Evolutionary conservation across 2,113 vertebrate species (phyloP).

Genomic region (Rhombomys opimus): DNA sequence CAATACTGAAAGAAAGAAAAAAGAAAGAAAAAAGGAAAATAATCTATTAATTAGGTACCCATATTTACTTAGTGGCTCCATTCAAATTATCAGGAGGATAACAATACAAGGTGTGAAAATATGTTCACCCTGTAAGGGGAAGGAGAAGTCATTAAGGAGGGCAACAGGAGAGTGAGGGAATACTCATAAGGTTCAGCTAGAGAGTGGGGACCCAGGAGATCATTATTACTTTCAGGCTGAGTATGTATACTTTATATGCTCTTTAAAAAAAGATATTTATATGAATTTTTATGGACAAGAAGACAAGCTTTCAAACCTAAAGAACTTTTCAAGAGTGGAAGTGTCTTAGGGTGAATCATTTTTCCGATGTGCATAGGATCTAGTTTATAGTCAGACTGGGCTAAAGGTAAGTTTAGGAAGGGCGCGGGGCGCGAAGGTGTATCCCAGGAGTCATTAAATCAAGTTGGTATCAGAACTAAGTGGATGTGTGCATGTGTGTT

Average conservation of each 20-base stretch:
- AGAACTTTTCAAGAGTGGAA: background rate
- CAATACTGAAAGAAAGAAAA: background rate
- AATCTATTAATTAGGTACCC: background rate
- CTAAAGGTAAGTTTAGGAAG: conserved; percentile 38
- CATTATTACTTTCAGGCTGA: background rate
- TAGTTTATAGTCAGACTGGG: background rate
- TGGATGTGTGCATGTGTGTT: too few relatives aligned
- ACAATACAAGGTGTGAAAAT: conserved; percentile 7
- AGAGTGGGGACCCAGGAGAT: background rate
- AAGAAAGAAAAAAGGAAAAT: background rate
- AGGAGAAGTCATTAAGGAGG: background rate
- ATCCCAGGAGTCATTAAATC: conserved; percentile 4
- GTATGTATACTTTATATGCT: background rate
- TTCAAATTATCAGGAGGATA: conserved; percentile 33
- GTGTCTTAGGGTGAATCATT: background rate
- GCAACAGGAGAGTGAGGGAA: background rate
- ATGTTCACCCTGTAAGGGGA: background rate
- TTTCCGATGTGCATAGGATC: background rate
- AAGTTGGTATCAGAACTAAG: conserved; percentile 22
- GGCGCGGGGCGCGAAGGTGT: background rate
- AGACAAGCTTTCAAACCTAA: conserved; percentile 40
- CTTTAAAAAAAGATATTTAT: background rate
- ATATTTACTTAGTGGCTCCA: background rate
- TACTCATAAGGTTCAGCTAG: background rate
- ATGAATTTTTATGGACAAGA: conserved; percentile 18